Evolutionary conservation across 2,888 invertebrate genomes (phyloP).

Genomic region (Matsumyia berberina): DNA sequence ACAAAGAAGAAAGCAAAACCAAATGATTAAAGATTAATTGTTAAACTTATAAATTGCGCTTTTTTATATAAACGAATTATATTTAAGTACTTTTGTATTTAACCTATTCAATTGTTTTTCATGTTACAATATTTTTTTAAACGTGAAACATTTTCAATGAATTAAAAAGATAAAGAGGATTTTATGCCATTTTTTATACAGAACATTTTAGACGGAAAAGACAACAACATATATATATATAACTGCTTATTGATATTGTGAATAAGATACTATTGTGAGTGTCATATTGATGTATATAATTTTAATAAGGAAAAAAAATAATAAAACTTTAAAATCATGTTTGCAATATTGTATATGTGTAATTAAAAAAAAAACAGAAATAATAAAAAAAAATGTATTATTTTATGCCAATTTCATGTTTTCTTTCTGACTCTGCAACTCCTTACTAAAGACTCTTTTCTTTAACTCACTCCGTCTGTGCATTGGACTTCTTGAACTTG

Average conservation of each 20-base stretch:
- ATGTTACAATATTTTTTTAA: slow-evolving; percentile 19
- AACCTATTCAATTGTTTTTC: slow-evolving; percentile 30
- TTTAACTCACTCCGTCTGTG: too few relatives aligned
- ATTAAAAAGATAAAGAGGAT: slow-evolving; percentile 38
- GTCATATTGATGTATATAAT: slow-evolving; percentile 79
- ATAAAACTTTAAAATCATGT: slow-evolving; percentile 72
- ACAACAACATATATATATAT: slow-evolving; percentile 58
- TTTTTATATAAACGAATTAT: slow-evolving; percentile 58
- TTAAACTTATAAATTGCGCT: slow-evolving; percentile 33
- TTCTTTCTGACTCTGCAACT: too few relatives aligned
- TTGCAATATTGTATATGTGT: slow-evolving; percentile 82
- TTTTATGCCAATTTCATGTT: slow-evolving; percentile 75
- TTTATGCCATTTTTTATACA: slow-evolving; percentile 61
- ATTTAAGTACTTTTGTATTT: slow-evolving; percentile 56
- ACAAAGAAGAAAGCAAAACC: slow-evolving; percentile 21
- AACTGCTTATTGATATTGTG: slow-evolving; percentile 76
- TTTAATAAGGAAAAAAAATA: slow-evolving; percentile 68
- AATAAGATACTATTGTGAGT: slow-evolving; percentile 76
- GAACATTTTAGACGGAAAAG: slow-evolving; percentile 51
- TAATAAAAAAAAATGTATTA: slow-evolving; percentile 64
- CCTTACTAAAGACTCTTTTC: too few relatives aligned
- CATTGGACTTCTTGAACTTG: too few relatives aligned
- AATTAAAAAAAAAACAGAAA: slow-evolving; percentile 76
- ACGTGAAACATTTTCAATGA: slow-evolving; percentile 40
- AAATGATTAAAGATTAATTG: slow-evolving; percentile 16